Evolutionary conservation across 2,888 invertebrate species (phyloP).

Genomic region (Alsophila aescularia): DNA sequence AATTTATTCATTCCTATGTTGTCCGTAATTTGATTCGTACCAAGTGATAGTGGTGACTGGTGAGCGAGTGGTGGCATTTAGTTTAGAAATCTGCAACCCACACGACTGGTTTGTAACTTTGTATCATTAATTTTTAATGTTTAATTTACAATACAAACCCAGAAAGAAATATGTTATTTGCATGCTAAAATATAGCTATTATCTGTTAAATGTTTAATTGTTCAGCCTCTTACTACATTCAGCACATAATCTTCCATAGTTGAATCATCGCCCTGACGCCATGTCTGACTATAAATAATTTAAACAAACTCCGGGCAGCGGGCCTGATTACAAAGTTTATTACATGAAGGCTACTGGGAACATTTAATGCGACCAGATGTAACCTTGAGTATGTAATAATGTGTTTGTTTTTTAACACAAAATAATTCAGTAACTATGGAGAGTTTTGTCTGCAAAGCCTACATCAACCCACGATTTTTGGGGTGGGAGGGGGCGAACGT

Average conservation of each 20-base stretch:
- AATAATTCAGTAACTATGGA: background rate
- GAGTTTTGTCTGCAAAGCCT: too few species aligned
- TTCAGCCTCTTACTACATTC: constrained; percentile 17
- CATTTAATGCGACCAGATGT: constrained; percentile 5
- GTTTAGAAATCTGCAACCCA: background rate
- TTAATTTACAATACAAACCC: background rate
- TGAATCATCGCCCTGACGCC: constrained; percentile 57
- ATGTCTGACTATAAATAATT: constrained; percentile 47
- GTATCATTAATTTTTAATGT: background rate
- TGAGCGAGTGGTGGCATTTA: background rate
- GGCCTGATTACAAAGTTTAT: constrained; percentile 14
- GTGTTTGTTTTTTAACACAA: background rate
- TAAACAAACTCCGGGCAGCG: constrained; percentile 42
- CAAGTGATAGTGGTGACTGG: constrained; percentile 2
- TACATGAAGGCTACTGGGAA: constrained; percentile 14
- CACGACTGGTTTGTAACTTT: constrained; percentile 1
- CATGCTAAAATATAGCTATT: constrained; percentile 4
- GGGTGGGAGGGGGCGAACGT: too few species aligned
- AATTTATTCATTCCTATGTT: too few species aligned
- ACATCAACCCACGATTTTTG: too few species aligned
- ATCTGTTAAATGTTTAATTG: background rate
- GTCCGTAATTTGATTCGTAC: too few species aligned
- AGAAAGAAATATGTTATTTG: too few species aligned
- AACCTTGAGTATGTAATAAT: background rate
- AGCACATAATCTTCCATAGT: constrained; percentile 28